Percentiles rank a stretch among this genome's conserved stretches.
Evolutionary conservation across 2,797 vertebrate genomes (phyloP).

Genomic region (Rhinogobio ventralis): DNA sequence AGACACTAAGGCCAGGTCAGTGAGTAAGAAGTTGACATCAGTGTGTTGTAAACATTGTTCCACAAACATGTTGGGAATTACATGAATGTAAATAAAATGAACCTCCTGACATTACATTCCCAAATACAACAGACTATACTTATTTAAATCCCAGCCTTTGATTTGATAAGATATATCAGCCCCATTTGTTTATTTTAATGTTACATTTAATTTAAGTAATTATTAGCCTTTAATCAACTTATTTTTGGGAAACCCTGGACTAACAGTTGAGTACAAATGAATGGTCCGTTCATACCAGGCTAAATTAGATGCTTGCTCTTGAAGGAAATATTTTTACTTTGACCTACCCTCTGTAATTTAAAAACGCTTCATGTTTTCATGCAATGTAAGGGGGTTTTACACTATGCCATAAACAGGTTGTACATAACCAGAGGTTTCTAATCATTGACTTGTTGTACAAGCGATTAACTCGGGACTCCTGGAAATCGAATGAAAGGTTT

Average conservation of each 20-base stretch:
- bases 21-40: background rate
- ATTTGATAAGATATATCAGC: background rate
- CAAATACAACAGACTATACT: background rate
- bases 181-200: background rate
- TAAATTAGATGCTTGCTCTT: background rate
- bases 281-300: background rate
- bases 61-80: background rate
- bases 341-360: background rate
- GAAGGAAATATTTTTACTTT: background rate
- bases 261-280: background rate
- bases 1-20: background rate
- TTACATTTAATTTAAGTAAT: background rate
- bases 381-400: background rate
- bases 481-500: background rate
- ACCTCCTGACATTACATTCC: background rate
- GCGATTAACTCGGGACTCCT: background rate
- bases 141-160: background rate
- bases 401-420: background rate
- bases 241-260: background rate
- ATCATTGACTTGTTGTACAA: constrained; percentile 4
- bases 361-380: background rate
- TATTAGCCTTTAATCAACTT: background rate
- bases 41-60: background rate
- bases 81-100: background rate
- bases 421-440: background rate